Percentiles rank a stretch among this genome's conserved stretches.
These are phyloP conservation scores for Brachionus paranguensis DNA, from an alignment of 1,140 invertebrate genomes.

Conservation along the genomic window DNA sequence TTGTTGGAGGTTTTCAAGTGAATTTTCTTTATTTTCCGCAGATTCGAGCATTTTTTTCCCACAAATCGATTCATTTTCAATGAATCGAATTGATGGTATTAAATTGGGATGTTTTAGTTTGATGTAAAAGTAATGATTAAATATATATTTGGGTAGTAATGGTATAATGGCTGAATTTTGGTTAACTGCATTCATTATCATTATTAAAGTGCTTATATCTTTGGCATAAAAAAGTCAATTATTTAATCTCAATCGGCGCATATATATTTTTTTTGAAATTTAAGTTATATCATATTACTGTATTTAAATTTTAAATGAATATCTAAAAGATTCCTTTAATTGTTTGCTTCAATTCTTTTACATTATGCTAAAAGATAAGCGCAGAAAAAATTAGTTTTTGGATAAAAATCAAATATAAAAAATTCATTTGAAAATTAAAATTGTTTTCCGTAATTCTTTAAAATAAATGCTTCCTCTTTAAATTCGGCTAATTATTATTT, in stretches of 20 bases:
- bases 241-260: neutral
- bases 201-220: conserved; percentile 82
- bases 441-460: too few species aligned
- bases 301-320: too few species aligned
- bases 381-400: too few species aligned
- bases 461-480: too few species aligned
- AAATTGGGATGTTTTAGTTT: conserved; percentile 82
- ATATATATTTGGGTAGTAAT: conserved; percentile 81
- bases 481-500: too few species aligned
- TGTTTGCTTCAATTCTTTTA: too few species aligned
- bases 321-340: too few species aligned
- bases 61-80: neutral
- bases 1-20: neutral
- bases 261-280: too few species aligned
- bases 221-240: conserved; percentile 16
- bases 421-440: too few species aligned
- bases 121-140: conserved; percentile 88
- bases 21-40: neutral
- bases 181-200: conserved; percentile 87
- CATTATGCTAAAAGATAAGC: too few species aligned
- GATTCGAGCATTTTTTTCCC: neutral
- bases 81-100: conserved; percentile 69
- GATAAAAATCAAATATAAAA: too few species aligned
- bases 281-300: too few species aligned
- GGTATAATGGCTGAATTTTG: conserved; percentile 81